A percentile compares a stretch with the other conserved stretches of the same genome.
phyloP scores from a whole-genome alignment of 2,888 invertebrate genomes.

The Athalia rosae region DNA sequence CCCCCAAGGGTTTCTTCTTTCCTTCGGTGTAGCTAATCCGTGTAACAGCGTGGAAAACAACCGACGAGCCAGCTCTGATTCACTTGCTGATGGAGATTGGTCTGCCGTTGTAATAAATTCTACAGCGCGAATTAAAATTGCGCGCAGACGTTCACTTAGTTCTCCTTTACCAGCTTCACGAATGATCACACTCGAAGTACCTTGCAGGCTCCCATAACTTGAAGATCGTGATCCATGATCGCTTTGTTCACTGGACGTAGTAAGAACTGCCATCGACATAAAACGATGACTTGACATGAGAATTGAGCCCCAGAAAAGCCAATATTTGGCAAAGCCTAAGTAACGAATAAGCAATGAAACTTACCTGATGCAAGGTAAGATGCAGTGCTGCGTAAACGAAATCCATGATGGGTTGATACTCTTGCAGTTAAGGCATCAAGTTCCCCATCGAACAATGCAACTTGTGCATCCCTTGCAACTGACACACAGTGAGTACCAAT shows the following conservation, averaged over 20 bases:
- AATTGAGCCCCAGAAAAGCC: neutral
- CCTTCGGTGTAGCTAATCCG: slow-evolving; percentile 69
- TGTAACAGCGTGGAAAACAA: slow-evolving; percentile 75
- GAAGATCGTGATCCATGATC: slow-evolving; percentile 69
- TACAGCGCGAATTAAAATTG: slow-evolving; percentile 75
- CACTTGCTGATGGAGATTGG: slow-evolving; percentile 63
- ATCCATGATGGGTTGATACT: slow-evolving; percentile 67
- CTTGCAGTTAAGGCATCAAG: slow-evolving; percentile 74
- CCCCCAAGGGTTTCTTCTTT: slow-evolving; percentile 68
- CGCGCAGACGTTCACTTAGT: slow-evolving; percentile 76
- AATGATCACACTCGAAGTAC: slow-evolving; percentile 52
- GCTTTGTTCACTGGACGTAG: slow-evolving; percentile 71
- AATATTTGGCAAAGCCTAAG: neutral
- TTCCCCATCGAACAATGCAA: slow-evolving; percentile 76
- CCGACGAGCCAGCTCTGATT: slow-evolving; percentile 74
- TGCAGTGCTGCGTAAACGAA: slow-evolving; percentile 67
- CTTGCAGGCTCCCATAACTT: slow-evolving; percentile 65
- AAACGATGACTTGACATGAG: neutral
- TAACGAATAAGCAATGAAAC: neutral
- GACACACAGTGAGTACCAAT: slow-evolving; percentile 68
- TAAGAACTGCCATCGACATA: slow-evolving; percentile 59
- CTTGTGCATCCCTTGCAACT: slow-evolving; percentile 75
- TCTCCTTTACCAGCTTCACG: slow-evolving; percentile 71
- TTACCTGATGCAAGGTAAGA: slow-evolving; percentile 67
- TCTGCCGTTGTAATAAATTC: slow-evolving; percentile 73